Evolutionary conservation across 30 jellyfish, hydroid and myxozoan species (phyloP), one percentile per base, ranked within the genome.

Genomic region (Aurelia coerulea): DNA sequence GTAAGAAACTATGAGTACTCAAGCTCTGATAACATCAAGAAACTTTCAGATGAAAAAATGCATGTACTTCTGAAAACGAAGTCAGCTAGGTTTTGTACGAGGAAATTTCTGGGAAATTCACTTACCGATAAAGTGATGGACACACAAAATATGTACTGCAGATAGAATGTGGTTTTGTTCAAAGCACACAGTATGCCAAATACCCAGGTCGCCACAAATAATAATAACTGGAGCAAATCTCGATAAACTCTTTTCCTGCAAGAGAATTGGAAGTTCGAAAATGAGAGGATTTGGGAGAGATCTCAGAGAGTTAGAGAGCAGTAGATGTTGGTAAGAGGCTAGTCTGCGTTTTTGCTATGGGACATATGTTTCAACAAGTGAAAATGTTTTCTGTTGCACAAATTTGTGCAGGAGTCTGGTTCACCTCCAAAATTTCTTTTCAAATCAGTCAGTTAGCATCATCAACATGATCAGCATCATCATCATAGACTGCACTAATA

Each of bases 91-190:
- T 23, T 23, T 23, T 23, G 0, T 23, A 23, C 29, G 2, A 59
- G 16, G 13, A 59, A 59, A 29, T 14, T 37, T 67, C 11, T 39
- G 51, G 10, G 10, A 39, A 39, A 39, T 39, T 39, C 13, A 42
- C 98, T 74, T 58, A 92, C 98, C 84, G 96, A 35, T 31, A 68
- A 60, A 6, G 91, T 51, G 34, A 89, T 67, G 32, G 87, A 88
- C 2, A 93, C 10, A 56, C 96, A 84, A 74, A 93, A 93, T 62
- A 83, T 73, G 74, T 31, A 93, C 76, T 93, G 98, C 46, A 92
- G 86, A 17, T 81, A 75, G 75, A 93, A 93, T 2, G 59, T 63
- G 16, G 77, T 35, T 64, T 83, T 89, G 81, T 89, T 66, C 18
- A 80, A 67, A 29, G 85, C 71, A 65, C 97, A 93, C 35, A 88